These are phyloP conservation scores for Calyptommatus sinebrachiatus DNA, from an alignment of 2,113 vertebrate genomes.

Conservation along the genomic window DNA sequence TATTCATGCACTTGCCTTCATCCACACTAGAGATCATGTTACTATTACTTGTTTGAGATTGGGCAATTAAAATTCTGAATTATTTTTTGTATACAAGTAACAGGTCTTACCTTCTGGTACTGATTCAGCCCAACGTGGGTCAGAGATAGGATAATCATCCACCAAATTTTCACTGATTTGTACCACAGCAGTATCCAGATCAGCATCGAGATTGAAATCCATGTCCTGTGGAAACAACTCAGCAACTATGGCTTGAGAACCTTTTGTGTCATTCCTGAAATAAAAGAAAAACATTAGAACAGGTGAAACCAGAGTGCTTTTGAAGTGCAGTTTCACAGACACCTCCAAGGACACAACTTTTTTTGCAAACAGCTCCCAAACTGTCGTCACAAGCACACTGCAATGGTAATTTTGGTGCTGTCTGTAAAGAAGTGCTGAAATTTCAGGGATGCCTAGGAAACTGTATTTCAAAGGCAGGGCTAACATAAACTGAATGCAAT, in stretches of 20 bases:
- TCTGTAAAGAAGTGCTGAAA: no score
- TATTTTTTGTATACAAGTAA: neutral
- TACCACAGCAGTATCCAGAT: conserved; percentile 82
- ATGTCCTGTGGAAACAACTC: conserved; percentile 79
- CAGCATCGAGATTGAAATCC: conserved; percentile 71
- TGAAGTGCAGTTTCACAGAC: no score
- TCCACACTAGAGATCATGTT: neutral
- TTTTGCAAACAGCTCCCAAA: no score
- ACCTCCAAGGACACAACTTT: no score
- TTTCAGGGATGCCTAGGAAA: no score
- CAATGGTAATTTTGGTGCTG: no score
- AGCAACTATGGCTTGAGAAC: conserved; percentile 82
- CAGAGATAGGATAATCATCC: conserved; percentile 95
- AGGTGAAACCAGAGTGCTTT: no score
- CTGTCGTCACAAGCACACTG: no score
- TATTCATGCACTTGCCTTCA: neutral
- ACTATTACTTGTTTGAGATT: neutral
- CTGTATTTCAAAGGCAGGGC: no score
- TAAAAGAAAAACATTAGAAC: conserved; percentile 14
- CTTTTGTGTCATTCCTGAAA: conserved; percentile 83
- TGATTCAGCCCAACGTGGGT: conserved; percentile 96
- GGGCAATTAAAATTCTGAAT: no score
- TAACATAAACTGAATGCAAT: no score
- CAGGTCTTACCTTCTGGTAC: conserved; percentile 84
- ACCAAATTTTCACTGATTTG: conserved; percentile 89